phyloP scores from a whole-genome alignment of 2,113 vertebrate genomes.

The Phrynosoma platyrhinos region DNA sequence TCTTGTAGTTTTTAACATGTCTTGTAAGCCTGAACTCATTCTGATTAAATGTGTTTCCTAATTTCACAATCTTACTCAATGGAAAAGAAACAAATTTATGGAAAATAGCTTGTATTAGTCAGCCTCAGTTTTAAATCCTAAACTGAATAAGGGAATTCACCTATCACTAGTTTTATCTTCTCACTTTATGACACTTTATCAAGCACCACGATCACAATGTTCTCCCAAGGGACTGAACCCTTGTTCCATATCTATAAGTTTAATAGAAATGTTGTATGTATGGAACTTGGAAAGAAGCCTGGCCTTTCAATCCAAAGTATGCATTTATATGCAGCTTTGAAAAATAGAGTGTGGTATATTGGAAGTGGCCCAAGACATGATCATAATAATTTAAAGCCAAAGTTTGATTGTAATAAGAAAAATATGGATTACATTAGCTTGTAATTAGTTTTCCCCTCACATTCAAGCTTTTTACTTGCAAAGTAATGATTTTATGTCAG shows the following conservation, averaged over 20 bases:
- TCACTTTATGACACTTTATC: background rate
- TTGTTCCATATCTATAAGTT: background rate
- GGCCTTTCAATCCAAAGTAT: background rate
- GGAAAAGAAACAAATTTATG: background rate
- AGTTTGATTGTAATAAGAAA: background rate
- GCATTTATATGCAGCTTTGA: background rate
- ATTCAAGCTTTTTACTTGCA: background rate
- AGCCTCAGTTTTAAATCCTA: background rate
- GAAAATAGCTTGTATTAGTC: background rate
- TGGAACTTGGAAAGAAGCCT: background rate
- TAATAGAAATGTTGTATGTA: background rate
- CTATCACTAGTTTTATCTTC: background rate
- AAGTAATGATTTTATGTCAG: background rate
- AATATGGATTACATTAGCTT: background rate
- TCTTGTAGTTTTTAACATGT: too few species aligned
- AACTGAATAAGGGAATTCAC: background rate
- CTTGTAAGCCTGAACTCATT: too few species aligned
- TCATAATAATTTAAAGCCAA: slow-evolving; percentile 1
- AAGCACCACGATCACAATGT: background rate
- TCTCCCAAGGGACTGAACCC: background rate
- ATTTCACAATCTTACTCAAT: background rate
- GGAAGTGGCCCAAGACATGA: slow-evolving; percentile 30
- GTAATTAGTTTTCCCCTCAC: slow-evolving; percentile 22
- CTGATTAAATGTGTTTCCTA: background rate
- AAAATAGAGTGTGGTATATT: background rate